phyloP scores from a whole-genome alignment of 2,797 vertebrate species.

The Xenentodon cancila region DNA sequence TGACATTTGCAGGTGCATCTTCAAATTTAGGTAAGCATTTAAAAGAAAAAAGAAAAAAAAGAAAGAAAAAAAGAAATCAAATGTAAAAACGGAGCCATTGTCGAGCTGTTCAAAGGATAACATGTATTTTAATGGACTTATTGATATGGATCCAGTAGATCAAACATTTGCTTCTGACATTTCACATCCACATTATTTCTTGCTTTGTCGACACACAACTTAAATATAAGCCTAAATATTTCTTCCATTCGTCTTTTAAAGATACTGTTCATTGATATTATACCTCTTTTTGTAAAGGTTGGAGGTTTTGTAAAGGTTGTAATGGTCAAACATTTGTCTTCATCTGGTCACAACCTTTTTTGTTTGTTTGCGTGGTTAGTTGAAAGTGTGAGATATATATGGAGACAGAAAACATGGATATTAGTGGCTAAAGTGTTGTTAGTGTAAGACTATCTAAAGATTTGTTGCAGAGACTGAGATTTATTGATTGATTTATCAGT shows the following conservation, averaged over 20 bases:
- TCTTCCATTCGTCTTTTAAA: no score
- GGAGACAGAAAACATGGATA: no score
- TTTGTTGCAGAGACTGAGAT: conserved; percentile 11
- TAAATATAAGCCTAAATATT: background rate
- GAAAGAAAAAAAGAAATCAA: background rate
- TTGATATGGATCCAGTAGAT: conserved; percentile 33
- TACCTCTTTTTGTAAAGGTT: no score
- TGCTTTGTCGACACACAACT: background rate
- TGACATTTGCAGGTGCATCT: conserved; percentile 56
- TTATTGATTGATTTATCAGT: conserved; percentile 47
- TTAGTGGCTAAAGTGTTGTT: no score
- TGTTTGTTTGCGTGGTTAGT: no score
- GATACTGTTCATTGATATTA: no score
- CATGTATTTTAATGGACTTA: conserved; percentile 31
- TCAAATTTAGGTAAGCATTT: conserved; percentile 23
- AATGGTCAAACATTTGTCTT: no score
- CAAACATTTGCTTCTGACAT: background rate
- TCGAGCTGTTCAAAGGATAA: conserved; percentile 39
- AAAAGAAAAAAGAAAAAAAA: conserved; percentile 8
- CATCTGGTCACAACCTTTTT: no score
- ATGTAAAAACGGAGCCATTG: conserved; percentile 21
- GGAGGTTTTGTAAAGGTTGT: no score
- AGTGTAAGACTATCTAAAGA: no score
- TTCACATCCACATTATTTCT: background rate
- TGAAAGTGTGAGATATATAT: no score